These are phyloP conservation scores for Hippoglossus stenolepis DNA, from an alignment of 2,113 vertebrate genomes.

Conservation along the genomic window DNA sequence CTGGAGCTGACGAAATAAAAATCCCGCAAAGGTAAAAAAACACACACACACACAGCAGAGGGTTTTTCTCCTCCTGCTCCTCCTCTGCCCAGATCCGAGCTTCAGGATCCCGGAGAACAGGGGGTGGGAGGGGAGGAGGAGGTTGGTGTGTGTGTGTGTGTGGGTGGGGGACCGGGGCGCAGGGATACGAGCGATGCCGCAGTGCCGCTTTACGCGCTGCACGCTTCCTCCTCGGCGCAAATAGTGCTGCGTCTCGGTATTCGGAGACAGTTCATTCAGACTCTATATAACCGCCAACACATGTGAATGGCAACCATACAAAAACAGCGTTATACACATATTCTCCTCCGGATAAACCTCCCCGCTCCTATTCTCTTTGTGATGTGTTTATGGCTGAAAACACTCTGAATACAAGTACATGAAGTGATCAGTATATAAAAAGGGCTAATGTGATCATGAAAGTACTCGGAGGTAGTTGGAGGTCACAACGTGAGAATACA, in stretches of 20 bases:
- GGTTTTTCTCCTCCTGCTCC: conserved; percentile 70
- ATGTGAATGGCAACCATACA: too few species aligned
- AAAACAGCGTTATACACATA: too few species aligned
- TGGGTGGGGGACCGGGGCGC: conserved; percentile 72
- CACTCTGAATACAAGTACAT: background rate
- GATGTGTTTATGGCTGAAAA: background rate
- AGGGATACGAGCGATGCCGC: conserved; percentile 85
- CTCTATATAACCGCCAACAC: too few species aligned
- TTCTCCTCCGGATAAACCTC: too few species aligned
- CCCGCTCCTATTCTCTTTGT: too few species aligned
- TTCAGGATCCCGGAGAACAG: conserved; percentile 83
- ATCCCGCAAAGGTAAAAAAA: conserved; percentile 68
- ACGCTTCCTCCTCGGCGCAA: conserved; percentile 83
- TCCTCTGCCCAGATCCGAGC: conserved; percentile 79
- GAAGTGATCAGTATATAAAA: too few species aligned
- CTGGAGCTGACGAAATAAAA: conserved; percentile 76
- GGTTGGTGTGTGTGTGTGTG: too few species aligned
- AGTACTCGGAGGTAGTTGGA: background rate
- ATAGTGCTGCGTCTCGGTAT: conserved; percentile 73
- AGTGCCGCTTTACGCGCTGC: conserved; percentile 86
- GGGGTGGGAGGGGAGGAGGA: conserved; percentile 66
- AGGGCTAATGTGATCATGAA: too few species aligned
- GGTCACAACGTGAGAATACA: background rate
- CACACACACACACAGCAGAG: conserved; percentile 45
- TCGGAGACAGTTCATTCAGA: background rate